Evolutionary conservation across 2,888 invertebrate genomes (phyloP).

Genomic region (Eurytoma adleriae): DNA sequence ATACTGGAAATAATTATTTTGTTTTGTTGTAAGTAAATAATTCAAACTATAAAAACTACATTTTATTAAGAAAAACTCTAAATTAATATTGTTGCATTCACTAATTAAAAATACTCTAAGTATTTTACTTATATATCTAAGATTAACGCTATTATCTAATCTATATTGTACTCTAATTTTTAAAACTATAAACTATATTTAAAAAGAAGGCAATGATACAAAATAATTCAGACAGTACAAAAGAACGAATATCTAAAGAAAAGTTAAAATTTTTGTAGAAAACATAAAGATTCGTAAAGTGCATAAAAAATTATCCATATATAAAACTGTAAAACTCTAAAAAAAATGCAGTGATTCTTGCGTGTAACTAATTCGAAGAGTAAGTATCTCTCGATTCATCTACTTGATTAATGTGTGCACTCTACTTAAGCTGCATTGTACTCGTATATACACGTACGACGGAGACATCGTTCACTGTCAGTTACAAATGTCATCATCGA

Average conservation of each 20-base stretch:
- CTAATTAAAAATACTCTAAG: no score
- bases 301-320: neutral
- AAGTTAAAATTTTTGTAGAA: constrained; percentile 18
- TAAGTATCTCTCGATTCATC: constrained; percentile 26
- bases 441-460: constrained; percentile 38
- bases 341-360: constrained; percentile 27
- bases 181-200: no score
- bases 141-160: no score
- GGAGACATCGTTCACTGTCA: constrained; percentile 61
- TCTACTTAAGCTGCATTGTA: constrained; percentile 72
- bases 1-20: no score
- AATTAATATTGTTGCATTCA: no score
- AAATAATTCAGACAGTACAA: neutral
- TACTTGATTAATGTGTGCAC: constrained; percentile 64
- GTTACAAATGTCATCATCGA: constrained; percentile 54
- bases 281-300: neutral
- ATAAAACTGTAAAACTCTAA: constrained; percentile 16
- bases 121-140: no score
- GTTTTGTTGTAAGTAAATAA: no score
- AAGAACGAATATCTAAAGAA: constrained; percentile 16
- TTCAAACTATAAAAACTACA: no score
- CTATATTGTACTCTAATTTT: no score
- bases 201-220: no score
- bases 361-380: constrained; percentile 4
- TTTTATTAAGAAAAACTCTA: no score